These are phyloP conservation scores for Acarapis woodi DNA, from an alignment of 1,140 invertebrate genomes.

Conservation along the genomic window DNA sequence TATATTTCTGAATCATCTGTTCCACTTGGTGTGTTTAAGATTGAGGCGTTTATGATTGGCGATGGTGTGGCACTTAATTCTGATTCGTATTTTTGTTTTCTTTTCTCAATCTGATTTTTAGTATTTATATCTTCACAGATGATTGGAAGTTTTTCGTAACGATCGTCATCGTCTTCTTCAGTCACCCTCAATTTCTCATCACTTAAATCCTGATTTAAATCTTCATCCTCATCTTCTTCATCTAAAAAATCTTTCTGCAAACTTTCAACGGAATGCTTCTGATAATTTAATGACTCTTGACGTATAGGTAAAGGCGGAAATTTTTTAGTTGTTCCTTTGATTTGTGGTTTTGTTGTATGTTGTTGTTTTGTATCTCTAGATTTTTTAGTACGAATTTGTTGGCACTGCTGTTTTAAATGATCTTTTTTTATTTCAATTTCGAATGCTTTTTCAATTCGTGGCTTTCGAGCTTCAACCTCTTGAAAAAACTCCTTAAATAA, in stretches of 20 bases:
- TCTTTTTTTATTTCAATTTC: constrained; percentile 32
- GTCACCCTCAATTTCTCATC: constrained; percentile 18
- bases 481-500: constrained; percentile 40
- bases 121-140: too few species aligned
- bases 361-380: not conserved
- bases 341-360: not conserved
- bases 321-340: too few species aligned
- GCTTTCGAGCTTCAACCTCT: constrained; percentile 79
- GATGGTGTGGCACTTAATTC: too few species aligned
- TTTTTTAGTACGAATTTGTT: too few species aligned
- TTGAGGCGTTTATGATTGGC: too few species aligned
- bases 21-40: constrained; percentile 21
- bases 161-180: constrained; percentile 18
- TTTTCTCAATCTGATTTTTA: too few species aligned
- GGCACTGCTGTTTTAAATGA: not conserved
- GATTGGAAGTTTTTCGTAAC: too few species aligned
- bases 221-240: constrained; percentile 38
- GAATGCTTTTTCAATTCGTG: constrained; percentile 71
- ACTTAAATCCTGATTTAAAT: constrained; percentile 36
- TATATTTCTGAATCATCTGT: constrained; percentile 40
- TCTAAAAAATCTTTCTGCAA: not conserved
- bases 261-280: constrained; percentile 14
- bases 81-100: too few species aligned
- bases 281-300: constrained; percentile 19
- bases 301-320: constrained; percentile 26